Conservation (phyloP, 2,888 invertebrate genomes). For the Drosophila ochracea region DNA sequence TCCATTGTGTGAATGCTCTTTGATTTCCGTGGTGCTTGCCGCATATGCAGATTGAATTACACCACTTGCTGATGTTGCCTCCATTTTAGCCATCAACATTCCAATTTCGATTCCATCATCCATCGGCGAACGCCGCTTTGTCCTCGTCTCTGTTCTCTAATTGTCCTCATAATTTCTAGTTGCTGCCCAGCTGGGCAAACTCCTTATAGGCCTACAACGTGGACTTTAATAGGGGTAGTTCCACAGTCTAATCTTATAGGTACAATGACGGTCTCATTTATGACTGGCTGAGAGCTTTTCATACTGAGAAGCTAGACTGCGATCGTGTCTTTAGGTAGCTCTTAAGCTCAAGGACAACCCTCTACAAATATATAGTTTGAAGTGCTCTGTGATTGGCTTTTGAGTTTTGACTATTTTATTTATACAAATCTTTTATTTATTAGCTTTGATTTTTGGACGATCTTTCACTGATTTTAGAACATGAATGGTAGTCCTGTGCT, state of each 20-base stretch:
- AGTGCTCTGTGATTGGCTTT: slow-evolving; percentile 28
- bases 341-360: neutral
- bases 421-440: no score
- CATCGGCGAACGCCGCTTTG: neutral
- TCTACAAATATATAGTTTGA: neutral
- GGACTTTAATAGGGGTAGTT: slow-evolving; percentile 7
- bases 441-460: neutral
- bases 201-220: neutral
- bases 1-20: slow-evolving; percentile 48
- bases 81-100: slow-evolving; percentile 29
- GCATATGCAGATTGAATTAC: slow-evolving; percentile 80
- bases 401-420: slow-evolving; percentile 1
- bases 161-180: slow-evolving; percentile 67
- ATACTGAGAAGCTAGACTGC: neutral
- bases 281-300: slow-evolving; percentile 33
- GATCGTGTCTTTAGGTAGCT: neutral
- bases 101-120: slow-evolving; percentile 22
- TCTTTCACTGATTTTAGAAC: neutral
- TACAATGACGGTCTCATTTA: slow-evolving; percentile 7
- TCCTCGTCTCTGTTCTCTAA: slow-evolving; percentile 54
- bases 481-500: no score
- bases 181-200: slow-evolving; percentile 26
- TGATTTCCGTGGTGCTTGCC: slow-evolving; percentile 60
- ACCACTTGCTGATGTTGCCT: slow-evolving; percentile 52
- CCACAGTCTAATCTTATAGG: neutral